Evolutionary conservation across 2,888 invertebrate species (phyloP).

Genomic region (Aplocera efformata): DNA sequence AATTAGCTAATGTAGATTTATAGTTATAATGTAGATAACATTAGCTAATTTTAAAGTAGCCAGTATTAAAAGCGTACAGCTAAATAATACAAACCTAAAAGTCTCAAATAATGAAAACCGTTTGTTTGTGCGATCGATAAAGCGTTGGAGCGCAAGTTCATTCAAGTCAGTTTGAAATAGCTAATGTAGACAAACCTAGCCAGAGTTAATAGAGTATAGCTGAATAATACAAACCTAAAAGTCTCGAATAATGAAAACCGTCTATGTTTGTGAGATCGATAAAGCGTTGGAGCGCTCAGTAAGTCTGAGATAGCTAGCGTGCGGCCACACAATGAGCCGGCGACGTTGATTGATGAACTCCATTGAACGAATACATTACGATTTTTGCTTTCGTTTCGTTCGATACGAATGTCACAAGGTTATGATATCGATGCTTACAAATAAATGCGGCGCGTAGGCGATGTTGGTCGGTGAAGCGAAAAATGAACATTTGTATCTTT

Average conservation of each 20-base stretch:
- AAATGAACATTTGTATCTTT: slow-evolving; percentile 3
- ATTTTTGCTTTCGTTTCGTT: slow-evolving; percentile 78
- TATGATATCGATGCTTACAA: slow-evolving; percentile 71
- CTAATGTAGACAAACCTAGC: too few species aligned
- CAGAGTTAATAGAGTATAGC: too few species aligned
- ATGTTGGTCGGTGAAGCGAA: slow-evolving; percentile 25
- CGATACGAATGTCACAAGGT: slow-evolving; percentile 78
- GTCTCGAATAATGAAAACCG: background rate
- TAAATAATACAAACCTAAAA: too few species aligned
- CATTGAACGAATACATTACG: slow-evolving; percentile 79
- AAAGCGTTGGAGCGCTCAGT: slow-evolving; percentile 39
- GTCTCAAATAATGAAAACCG: too few species aligned
- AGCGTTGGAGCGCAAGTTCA: too few species aligned
- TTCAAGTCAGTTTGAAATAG: too few species aligned
- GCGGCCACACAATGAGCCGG: slow-evolving; percentile 77
- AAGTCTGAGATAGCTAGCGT: slow-evolving; percentile 59
- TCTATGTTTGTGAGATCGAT: slow-evolving; percentile 16
- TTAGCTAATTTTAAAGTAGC: too few species aligned
- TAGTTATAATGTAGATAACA: too few species aligned
- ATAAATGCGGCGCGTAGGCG: slow-evolving; percentile 39
- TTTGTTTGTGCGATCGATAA: background rate
- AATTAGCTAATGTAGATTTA: too few species aligned
- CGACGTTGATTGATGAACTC: slow-evolving; percentile 75
- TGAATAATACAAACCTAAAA: background rate
- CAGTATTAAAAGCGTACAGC: too few species aligned